phyloP scores from a whole-genome alignment of 2,888 invertebrate species.

The Ornithoptera priamus region DNA sequence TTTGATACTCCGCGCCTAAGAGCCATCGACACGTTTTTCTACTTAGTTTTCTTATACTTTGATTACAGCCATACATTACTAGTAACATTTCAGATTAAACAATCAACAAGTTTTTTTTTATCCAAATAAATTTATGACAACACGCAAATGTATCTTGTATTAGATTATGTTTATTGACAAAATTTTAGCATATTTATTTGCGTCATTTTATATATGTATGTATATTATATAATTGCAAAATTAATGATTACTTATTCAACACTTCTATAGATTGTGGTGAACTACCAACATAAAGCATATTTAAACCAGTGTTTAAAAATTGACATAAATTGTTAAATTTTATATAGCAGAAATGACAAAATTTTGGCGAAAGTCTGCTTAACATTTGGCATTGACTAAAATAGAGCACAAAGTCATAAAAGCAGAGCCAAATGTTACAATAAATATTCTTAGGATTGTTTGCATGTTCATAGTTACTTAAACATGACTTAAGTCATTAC shows the following conservation, averaged over 20 bases:
- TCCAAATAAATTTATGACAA: too few relatives aligned
- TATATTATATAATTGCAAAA: too few relatives aligned
- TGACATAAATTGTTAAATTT: neutral
- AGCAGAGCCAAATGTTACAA: conserved; percentile 19
- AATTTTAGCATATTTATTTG: too few relatives aligned
- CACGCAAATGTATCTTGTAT: too few relatives aligned
- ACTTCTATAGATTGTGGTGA: too few relatives aligned
- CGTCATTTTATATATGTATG: too few relatives aligned
- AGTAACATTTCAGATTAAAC: neutral
- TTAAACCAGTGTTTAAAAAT: neutral
- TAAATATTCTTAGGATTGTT: conserved; percentile 18
- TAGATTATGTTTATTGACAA: too few relatives aligned
- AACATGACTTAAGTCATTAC: neutral
- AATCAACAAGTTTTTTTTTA: too few relatives aligned
- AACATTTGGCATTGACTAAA: conserved; percentile 14
- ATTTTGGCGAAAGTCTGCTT: neutral
- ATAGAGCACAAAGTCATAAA: conserved; percentile 13
- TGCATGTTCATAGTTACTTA: conserved; percentile 1
- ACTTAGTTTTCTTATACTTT: conserved; percentile 38
- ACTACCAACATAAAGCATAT: too few relatives aligned
- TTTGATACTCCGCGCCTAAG: conserved; percentile 48
- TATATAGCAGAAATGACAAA: neutral
- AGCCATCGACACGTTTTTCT: conserved; percentile 34
- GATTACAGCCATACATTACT: conserved; percentile 4
- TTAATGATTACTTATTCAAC: too few relatives aligned